These are phyloP conservation scores for Squalus acanthias DNA, from an alignment of 2,797 vertebrate genomes.

Conservation along the genomic window DNA sequence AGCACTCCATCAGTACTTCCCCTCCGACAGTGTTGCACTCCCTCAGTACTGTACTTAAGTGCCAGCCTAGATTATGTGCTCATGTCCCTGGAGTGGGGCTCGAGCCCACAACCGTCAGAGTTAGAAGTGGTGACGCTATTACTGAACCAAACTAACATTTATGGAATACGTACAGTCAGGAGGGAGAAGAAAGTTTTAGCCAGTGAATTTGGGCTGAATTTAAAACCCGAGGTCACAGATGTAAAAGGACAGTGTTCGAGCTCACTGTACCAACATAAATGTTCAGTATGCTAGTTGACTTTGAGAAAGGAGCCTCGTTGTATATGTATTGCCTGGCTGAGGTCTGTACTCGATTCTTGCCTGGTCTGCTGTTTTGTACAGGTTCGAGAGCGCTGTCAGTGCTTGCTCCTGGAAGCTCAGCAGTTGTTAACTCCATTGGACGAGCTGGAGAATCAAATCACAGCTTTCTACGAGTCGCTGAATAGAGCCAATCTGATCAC, in stretches of 20 bases:
- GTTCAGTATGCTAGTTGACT: not conserved
- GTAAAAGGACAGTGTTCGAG: not conserved
- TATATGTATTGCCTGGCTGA: not conserved
- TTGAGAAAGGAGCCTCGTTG: not conserved
- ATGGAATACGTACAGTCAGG: not conserved
- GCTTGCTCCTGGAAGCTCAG: slow-evolving; percentile 77
- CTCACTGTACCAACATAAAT: not conserved
- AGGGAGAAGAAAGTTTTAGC: not conserved
- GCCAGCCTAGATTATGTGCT: not conserved
- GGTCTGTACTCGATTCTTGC: not conserved
- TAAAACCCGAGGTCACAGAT: not conserved
- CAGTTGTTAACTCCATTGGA: slow-evolving; percentile 75
- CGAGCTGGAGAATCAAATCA: slow-evolving; percentile 89
- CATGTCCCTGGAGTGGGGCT: not conserved
- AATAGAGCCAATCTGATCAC: slow-evolving; percentile 82
- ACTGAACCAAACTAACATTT: not conserved
- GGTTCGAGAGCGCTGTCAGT: slow-evolving; percentile 75
- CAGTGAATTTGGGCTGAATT: not conserved
- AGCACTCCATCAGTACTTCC: not conserved
- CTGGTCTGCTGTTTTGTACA: slow-evolving; percentile 45
- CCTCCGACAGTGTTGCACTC: not conserved
- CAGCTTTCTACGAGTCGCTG: slow-evolving; percentile 82
- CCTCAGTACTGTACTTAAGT: not conserved
- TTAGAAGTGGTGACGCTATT: not conserved
- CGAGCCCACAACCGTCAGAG: not conserved